These are phyloP conservation scores for Glyptemys insculpta DNA, from an alignment of 2,797 vertebrate genomes.

Conservation along the genomic window DNA sequence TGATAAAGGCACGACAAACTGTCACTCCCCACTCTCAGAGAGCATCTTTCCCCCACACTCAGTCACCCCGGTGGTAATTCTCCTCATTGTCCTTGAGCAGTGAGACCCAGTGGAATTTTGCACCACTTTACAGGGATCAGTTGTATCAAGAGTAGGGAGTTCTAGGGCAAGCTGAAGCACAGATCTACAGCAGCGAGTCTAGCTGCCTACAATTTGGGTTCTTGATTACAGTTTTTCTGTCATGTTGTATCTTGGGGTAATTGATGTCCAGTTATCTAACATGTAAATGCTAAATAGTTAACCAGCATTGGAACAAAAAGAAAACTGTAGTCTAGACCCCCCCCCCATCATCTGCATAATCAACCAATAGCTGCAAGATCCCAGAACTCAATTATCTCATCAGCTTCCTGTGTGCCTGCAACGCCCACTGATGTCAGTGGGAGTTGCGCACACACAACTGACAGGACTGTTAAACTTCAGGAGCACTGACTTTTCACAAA, in stretches of 20 bases:
- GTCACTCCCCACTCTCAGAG: neutral
- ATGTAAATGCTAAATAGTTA: neutral
- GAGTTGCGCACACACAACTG: neutral
- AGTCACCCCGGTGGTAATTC: neutral
- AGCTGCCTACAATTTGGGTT: neutral
- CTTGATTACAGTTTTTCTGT: neutral
- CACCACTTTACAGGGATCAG: neutral
- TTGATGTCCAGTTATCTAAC: neutral
- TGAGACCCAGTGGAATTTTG: neutral
- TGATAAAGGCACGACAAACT: neutral
- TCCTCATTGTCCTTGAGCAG: neutral
- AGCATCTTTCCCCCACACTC: neutral
- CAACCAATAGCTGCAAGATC: neutral
- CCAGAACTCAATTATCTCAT: neutral
- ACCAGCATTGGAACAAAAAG: neutral
- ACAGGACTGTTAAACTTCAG: neutral
- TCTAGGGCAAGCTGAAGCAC: neutral
- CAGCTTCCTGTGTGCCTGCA: neutral
- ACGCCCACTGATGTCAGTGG: neutral
- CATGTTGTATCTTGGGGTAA: neutral
- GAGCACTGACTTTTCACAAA: neutral
- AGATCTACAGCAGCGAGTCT: neutral
- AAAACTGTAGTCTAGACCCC: neutral
- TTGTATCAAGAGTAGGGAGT: neutral
- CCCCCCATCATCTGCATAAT: neutral